A percentile compares a stretch with the other conserved stretches of the same genome.
Conservation (phyloP, 2,797 vertebrate species). For the Cossypha dichroa region DNA sequence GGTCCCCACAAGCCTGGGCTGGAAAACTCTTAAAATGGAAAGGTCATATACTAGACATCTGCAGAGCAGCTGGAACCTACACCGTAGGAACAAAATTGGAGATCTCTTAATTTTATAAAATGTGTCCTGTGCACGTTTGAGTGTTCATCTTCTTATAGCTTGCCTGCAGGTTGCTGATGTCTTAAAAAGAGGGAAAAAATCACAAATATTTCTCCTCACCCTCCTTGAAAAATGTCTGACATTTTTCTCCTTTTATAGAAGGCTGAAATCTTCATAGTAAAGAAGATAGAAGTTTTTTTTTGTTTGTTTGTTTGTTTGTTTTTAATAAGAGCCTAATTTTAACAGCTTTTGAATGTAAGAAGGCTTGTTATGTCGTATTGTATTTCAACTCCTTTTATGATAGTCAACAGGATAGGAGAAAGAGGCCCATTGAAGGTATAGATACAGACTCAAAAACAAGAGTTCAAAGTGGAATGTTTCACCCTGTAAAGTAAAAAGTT, state of each 20-base stretch:
- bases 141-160: background rate
- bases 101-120: background rate
- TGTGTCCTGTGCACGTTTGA: background rate
- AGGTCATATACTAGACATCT: background rate
- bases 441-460: background rate
- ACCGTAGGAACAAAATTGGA: background rate
- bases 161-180: background rate
- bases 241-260: background rate
- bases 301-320: background rate
- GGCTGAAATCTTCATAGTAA: background rate
- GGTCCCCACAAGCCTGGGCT: background rate
- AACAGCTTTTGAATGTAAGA: background rate
- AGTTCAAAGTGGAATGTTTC: background rate
- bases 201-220: background rate
- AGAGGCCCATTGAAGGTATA: background rate
- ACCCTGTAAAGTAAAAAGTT: background rate
- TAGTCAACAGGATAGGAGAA: background rate
- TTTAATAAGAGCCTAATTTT: background rate
- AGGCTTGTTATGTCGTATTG: background rate
- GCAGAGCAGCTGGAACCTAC: background rate
- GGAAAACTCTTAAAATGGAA: background rate
- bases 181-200: background rate
- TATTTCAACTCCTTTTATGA: background rate
- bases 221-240: background rate
- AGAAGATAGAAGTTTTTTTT: background rate